Conservation (phyloP, 2,113 vertebrate species). For the Antechinus flavipes region DNA sequence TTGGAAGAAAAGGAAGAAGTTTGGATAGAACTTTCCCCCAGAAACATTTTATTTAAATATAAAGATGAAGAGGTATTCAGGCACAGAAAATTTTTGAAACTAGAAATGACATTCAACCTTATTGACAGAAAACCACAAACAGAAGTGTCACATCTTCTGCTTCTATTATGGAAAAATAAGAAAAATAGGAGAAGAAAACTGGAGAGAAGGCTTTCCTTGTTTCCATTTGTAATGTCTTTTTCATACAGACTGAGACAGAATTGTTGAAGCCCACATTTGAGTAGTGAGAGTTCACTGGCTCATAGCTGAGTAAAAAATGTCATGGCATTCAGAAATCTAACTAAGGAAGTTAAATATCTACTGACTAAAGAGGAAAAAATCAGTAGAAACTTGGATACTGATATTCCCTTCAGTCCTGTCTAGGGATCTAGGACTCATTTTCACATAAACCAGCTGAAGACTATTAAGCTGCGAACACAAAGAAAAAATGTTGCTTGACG, state of each 20-base stretch:
- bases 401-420: not conserved
- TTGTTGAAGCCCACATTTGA: not conserved
- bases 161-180: not conserved
- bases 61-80: not conserved
- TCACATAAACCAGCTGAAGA: not conserved
- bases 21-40: not conserved
- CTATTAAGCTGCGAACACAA: not conserved
- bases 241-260: not conserved
- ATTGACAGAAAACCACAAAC: not conserved
- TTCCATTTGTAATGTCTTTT: not conserved
- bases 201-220: not conserved
- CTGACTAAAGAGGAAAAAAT: not conserved
- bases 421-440: not conserved
- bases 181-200: not conserved
- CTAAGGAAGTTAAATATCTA: conserved; percentile 14
- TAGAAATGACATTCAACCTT: not conserved
- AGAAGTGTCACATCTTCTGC: not conserved
- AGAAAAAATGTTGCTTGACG: not conserved
- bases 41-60: not conserved
- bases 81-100: not conserved
- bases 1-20: conserved; percentile 12
- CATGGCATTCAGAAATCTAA: not conserved
- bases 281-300: not conserved
- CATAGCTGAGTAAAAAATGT: not conserved
- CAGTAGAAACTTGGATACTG: not conserved